phyloP scores from a whole-genome alignment of 1,140 invertebrate genomes.

The Mizuhopecten yessoensis region DNA sequence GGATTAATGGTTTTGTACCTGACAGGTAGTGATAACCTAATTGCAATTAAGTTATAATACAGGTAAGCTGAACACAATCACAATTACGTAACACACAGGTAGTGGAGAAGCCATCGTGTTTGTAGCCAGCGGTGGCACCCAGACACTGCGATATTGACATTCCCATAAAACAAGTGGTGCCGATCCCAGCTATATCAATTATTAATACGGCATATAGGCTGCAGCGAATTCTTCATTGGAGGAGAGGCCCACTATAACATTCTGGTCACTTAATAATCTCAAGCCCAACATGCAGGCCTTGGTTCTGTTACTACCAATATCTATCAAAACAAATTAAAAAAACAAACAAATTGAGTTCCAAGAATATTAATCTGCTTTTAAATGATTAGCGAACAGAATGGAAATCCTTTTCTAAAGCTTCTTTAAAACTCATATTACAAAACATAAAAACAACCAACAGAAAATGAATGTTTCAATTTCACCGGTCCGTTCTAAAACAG shows the following conservation, averaged over 20 bases:
- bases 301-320: not conserved
- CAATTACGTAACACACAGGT: not conserved
- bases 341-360: not conserved
- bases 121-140: not conserved
- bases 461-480: not conserved
- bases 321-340: not conserved
- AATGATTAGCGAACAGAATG: not conserved
- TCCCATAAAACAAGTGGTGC: constrained; percentile 32
- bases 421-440: not conserved
- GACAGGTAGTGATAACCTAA: not conserved
- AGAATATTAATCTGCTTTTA: not conserved
- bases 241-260: not conserved
- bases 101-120: not conserved
- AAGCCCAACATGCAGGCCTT: not conserved
- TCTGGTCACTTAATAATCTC: not conserved
- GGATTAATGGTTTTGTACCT: not conserved
- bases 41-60: not conserved
- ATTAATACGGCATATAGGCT: constrained; percentile 26
- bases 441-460: not conserved
- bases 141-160: not conserved
- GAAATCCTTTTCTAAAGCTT: not conserved
- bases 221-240: not conserved
- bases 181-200: constrained; percentile 25
- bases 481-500: not conserved
- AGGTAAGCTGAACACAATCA: not conserved